Conservation (phyloP, 2,888 invertebrate genomes). For the Ormia ochracea region DNA sequence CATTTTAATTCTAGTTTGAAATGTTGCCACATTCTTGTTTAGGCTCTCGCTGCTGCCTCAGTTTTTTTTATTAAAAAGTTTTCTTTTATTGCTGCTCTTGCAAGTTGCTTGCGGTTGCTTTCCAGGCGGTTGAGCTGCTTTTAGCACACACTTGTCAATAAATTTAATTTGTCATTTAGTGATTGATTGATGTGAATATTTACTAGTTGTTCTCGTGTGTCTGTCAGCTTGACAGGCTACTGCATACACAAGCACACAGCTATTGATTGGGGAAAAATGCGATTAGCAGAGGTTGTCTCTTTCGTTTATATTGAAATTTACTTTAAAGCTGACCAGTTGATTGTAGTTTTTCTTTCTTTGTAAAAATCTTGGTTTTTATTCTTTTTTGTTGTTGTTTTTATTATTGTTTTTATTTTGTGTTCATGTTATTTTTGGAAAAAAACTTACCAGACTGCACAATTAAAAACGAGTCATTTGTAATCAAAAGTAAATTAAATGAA, state of each 20-base stretch:
- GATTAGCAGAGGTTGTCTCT: not conserved
- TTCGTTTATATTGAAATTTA: too few relatives aligned
- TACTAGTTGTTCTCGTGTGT: not conserved
- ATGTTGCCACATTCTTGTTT: conserved; percentile 15
- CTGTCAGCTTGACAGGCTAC: not conserved
- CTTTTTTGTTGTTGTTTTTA: too few relatives aligned
- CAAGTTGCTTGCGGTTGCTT: not conserved
- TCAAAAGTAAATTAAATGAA: conserved; percentile 50
- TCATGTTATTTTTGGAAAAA: too few relatives aligned
- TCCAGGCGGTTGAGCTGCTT: not conserved
- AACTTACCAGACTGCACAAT: not conserved
- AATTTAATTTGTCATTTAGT: conserved; percentile 56
- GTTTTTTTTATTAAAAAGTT: not conserved
- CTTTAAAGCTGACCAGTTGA: not conserved
- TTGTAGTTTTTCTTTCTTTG: not conserved
- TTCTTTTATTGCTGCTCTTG: not conserved
- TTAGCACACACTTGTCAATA: conserved; percentile 40
- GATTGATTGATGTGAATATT: conserved; percentile 50
- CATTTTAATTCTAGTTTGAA: conserved; percentile 42
- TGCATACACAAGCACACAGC: too few relatives aligned
- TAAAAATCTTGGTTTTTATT: not conserved
- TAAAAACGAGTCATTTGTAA: conserved; percentile 37
- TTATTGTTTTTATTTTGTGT: too few relatives aligned
- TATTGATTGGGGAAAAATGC: not conserved
- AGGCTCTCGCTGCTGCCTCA: not conserved